Conservation (phyloP, 1,140 invertebrate species). For the Helicorthomorpha holstii region DNA sequence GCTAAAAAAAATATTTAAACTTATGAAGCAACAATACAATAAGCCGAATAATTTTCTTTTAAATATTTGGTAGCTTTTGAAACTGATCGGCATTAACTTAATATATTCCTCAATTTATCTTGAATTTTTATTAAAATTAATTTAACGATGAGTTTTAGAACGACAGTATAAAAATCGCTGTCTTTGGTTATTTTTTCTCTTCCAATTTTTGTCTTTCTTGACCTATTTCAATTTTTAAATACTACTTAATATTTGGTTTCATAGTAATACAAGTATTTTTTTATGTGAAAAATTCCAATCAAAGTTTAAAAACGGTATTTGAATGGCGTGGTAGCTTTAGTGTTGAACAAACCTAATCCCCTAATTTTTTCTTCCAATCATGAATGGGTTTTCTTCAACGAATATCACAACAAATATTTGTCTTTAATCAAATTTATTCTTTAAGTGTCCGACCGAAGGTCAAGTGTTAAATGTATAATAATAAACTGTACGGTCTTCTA, state of each 20-base stretch:
- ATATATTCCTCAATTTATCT: neutral
- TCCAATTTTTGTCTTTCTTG: no score
- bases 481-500: no score
- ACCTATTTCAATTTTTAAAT: no score
- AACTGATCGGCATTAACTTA: neutral
- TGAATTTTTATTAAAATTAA: neutral
- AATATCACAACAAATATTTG: no score
- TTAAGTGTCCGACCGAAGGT: no score
- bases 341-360: neutral
- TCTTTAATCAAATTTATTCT: no score
- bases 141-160: neutral
- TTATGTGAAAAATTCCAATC: neutral
- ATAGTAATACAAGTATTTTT: neutral
- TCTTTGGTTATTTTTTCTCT: no score
- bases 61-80: neutral
- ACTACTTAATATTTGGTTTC: no score
- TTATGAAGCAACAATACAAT: neutral
- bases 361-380: neutral
- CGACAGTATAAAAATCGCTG: no score
- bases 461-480: no score
- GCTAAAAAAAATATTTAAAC: slow-evolving; percentile 40
- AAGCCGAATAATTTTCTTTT: neutral
- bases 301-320: neutral
- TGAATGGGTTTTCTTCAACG: no score
- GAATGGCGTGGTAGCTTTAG: neutral